phyloP scores from a whole-genome alignment of 2,888 invertebrate genomes.

The Epinotia nisella region DNA sequence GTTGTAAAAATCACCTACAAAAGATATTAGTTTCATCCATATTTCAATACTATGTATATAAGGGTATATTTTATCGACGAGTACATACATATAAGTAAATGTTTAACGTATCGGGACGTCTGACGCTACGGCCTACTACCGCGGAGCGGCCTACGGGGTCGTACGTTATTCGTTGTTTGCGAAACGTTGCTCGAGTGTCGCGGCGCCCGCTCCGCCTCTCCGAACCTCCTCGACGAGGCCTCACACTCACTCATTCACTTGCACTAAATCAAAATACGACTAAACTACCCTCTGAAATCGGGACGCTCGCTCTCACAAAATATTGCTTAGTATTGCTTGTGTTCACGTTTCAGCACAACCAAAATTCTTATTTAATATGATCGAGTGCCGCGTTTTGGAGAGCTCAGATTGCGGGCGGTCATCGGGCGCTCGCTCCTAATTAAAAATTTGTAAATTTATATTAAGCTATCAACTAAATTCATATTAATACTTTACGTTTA shows the following conservation, averaged over 20 bases:
- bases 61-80: conserved; percentile 82
- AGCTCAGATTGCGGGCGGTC: conserved; percentile 38
- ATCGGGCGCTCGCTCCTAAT: conserved; percentile 63
- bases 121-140: conserved; percentile 75
- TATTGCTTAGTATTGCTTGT: conserved; percentile 40
- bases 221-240: conserved; percentile 54
- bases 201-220: conserved; percentile 59
- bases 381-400: conserved; percentile 24
- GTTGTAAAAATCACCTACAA: conserved; percentile 86
- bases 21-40: conserved; percentile 85
- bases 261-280: conserved; percentile 31
- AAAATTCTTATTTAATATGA: conserved; percentile 40
- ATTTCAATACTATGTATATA: conserved; percentile 83
- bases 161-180: conserved; percentile 84
- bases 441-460: conserved; percentile 75
- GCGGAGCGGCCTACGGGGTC: conserved; percentile 78
- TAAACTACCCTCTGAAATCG: conserved; percentile 29
- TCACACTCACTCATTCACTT: conserved; percentile 38
- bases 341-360: conserved; percentile 40
- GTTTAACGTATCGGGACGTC: conserved; percentile 76
- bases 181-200: conserved; percentile 82
- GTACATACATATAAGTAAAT: conserved; percentile 74
- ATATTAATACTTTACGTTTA: conserved; percentile 82
- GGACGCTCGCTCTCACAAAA: conserved; percentile 36
- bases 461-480: conserved; percentile 81